phyloP scores from a whole-genome alignment of 2,113 vertebrate genomes.

The Cavia porcellus region DNA sequence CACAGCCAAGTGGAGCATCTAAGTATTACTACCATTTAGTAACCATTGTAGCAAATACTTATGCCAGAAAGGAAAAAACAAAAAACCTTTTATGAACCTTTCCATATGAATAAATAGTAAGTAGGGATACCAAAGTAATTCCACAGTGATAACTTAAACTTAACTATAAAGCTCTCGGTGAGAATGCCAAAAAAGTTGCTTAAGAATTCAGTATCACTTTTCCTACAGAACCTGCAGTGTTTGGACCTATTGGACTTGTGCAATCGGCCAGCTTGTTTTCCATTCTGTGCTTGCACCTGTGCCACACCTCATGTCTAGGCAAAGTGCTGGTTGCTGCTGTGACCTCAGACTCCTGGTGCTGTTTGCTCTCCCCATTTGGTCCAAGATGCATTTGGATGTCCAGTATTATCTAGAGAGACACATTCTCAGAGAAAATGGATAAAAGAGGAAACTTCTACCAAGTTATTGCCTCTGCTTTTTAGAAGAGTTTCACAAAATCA shows the following conservation, averaged over 20 bases:
- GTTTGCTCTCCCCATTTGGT: neutral
- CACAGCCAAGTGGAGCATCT: neutral
- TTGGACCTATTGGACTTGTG: neutral
- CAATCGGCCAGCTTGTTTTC: fast-evolving
- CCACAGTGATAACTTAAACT: neutral
- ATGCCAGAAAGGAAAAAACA: neutral
- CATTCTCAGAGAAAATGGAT: neutral
- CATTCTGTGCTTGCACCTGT: neutral
- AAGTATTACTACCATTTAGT: neutral
- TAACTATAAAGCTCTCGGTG: neutral
- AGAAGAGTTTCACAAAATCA: neutral
- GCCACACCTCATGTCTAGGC: fast-evolving
- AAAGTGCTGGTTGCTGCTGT: neutral
- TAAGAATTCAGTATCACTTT: neutral
- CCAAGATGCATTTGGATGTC: neutral
- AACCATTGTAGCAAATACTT: neutral
- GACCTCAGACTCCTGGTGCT: neutral
- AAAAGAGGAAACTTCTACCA: neutral
- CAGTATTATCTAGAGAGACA: neutral
- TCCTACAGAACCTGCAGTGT: neutral
- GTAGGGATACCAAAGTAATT: neutral
- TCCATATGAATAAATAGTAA: neutral
- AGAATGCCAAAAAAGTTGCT: neutral
- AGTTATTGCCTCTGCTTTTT: neutral
- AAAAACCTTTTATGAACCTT: neutral